Evolutionary conservation across 2,888 invertebrate species (phyloP).

Genomic region (Callyntrura guangdongensis): DNA sequence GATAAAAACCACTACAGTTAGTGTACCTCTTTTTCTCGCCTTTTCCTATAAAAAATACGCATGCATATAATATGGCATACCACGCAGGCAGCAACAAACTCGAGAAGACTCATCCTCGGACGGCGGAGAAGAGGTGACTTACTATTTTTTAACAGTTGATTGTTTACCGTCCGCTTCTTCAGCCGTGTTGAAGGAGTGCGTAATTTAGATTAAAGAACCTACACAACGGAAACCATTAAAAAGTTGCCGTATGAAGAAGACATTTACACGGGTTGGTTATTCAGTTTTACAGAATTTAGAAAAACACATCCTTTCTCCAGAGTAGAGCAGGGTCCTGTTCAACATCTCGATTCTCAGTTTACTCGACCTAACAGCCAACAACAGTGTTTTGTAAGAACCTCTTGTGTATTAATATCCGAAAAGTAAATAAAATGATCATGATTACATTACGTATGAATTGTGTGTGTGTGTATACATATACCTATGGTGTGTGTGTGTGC

Average conservation of each 20-base stretch:
- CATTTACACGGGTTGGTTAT: background rate
- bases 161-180: constrained; percentile 2
- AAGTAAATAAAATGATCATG: constrained; percentile 58
- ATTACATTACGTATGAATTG: background rate
- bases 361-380: background rate
- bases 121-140: constrained; percentile 20
- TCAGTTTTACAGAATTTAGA: background rate
- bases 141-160: constrained; percentile 44
- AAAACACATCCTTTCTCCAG: background rate
- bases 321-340: background rate
- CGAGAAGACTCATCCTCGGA: background rate
- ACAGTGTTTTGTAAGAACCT: too few relatives aligned
- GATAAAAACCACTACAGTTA: constrained; percentile 70
- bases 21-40: constrained; percentile 45
- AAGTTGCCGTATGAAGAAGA: background rate
- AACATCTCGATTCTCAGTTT: constrained; percentile 35
- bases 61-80: background rate
- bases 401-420: constrained; percentile 42
- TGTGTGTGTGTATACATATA: background rate
- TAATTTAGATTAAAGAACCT: constrained; percentile 65
- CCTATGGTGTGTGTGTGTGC: background rate
- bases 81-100: background rate
- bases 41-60: background rate
- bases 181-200: constrained; percentile 1
- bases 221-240: constrained; percentile 70